Evolutionary conservation across 1,140 invertebrate species (phyloP).

Genomic region (Cydia fagiglandana): DNA sequence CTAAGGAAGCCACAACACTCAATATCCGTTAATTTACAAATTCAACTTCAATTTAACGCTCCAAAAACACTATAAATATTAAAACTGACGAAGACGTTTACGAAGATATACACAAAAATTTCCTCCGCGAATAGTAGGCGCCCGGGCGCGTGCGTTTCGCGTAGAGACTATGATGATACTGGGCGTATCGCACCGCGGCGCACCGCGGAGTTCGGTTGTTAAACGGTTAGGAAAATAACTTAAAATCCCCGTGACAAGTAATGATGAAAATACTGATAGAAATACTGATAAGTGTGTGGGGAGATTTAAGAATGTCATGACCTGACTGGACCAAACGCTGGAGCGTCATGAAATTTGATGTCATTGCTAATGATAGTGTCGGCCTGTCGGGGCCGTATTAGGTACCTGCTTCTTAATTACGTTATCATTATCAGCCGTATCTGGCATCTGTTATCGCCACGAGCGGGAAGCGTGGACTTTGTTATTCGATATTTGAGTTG

Average conservation of each 20-base stretch:
- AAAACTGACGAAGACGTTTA: not conserved
- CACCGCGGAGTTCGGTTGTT: not conserved
- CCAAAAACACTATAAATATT: not conserved
- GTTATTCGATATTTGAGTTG: constrained; percentile 14
- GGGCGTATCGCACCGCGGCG: not conserved
- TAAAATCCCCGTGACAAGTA: no score
- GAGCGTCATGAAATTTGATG: no score
- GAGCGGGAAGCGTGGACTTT: not conserved
- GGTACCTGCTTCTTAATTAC: not conserved
- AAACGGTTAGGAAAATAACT: no score
- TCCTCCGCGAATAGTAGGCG: not conserved
- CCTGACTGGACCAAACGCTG: no score
- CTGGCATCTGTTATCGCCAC: constrained; percentile 21
- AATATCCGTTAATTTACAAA: not conserved
- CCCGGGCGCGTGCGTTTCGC: not conserved
- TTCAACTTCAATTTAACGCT: not conserved
- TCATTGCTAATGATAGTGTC: no score
- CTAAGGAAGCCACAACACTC: constrained; percentile 31
- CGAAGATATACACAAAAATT: not conserved
- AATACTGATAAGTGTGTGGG: no score
- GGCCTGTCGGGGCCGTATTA: no score
- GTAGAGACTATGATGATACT: not conserved
- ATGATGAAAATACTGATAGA: no score
- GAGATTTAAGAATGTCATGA: no score
- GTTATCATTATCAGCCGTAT: constrained; percentile 14